These are phyloP conservation scores for Brachionus asplanchnoidis DNA, from an alignment of 1,140 invertebrate species.

Conservation along the genomic window DNA sequence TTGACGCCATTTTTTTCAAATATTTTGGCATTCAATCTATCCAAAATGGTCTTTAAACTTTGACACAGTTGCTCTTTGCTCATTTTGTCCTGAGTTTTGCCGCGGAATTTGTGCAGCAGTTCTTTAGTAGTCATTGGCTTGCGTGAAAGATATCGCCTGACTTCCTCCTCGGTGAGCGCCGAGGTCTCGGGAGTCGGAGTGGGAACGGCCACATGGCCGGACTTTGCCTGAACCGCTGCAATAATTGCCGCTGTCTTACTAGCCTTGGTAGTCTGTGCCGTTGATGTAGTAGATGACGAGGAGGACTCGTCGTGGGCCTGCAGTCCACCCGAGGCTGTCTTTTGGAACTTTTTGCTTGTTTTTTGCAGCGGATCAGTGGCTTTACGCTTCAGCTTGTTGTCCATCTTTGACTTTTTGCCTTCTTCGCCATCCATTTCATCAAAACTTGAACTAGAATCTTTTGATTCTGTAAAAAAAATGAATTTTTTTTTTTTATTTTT, in stretches of 20 bases:
- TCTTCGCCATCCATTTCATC: slow-evolving; percentile 27
- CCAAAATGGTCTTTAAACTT: slow-evolving; percentile 32
- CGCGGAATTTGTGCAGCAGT: slow-evolving; percentile 76
- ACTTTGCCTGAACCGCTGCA: slow-evolving; percentile 9
- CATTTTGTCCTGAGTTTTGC: slow-evolving; percentile 30
- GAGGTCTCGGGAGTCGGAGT: slow-evolving; percentile 55
- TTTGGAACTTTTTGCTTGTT: slow-evolving; percentile 3
- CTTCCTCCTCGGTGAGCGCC: slow-evolving; percentile 86
- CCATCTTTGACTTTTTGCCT: background rate
- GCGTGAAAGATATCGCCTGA: slow-evolving; percentile 80
- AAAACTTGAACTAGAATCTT: slow-evolving; percentile 37
- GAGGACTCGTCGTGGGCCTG: slow-evolving; percentile 1
- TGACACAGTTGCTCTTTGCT: slow-evolving; percentile 1
- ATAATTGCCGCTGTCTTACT: slow-evolving; percentile 41
- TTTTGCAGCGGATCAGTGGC: slow-evolving; percentile 37
- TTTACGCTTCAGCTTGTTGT: background rate
- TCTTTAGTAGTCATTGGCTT: slow-evolving; percentile 95
- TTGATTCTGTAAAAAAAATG: background rate
- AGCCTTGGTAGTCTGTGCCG: slow-evolving; percentile 14
- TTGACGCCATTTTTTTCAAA: slow-evolving; percentile 39
- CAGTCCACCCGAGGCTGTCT: background rate
- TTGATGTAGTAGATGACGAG: background rate
- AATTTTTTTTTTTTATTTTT: too few species aligned
- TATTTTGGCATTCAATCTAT: slow-evolving; percentile 21
- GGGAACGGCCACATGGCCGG: background rate